phyloP scores from a whole-genome alignment of 2,797 vertebrate species.

The Coreius guichenoti region DNA sequence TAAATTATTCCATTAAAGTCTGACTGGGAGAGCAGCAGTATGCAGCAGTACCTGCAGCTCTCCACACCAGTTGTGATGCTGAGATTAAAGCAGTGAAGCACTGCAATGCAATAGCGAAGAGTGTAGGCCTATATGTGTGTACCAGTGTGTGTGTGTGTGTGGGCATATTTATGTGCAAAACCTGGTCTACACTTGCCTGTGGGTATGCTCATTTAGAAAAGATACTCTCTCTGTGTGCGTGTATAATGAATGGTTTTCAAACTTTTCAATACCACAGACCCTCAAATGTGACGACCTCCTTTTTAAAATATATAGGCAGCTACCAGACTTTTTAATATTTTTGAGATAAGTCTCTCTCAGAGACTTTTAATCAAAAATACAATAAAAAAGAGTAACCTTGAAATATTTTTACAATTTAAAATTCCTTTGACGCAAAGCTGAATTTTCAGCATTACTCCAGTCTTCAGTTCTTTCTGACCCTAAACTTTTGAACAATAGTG shows the following conservation, averaged over 20 bases:
- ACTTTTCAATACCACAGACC: not conserved
- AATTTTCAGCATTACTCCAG: no score
- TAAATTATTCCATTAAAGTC: no score
- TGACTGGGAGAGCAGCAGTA: constrained; percentile 51
- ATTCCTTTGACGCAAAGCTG: no score
- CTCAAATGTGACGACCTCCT: not conserved
- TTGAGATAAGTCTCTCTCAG: no score
- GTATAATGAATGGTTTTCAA: not conserved
- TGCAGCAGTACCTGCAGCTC: constrained; percentile 52
- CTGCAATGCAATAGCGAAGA: constrained; percentile 45
- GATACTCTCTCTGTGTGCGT: not conserved
- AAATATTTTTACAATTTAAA: no score
- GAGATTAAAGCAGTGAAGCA: constrained; percentile 51
- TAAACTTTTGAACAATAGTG: no score
- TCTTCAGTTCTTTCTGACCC: no score
- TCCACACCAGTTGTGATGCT: constrained; percentile 48
- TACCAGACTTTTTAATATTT: not conserved
- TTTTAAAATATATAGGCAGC: not conserved
- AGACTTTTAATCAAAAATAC: no score
- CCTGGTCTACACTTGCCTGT: constrained; percentile 5
- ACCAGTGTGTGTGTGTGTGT: not conserved
- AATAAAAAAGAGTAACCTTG: no score
- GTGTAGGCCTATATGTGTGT: constrained; percentile 50
- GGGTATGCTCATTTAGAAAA: not conserved
- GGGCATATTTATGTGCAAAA: not conserved